Conservation (phyloP, 37 sponge, comb jelly and placozoan species). For the Ianthella basta region DNA sequence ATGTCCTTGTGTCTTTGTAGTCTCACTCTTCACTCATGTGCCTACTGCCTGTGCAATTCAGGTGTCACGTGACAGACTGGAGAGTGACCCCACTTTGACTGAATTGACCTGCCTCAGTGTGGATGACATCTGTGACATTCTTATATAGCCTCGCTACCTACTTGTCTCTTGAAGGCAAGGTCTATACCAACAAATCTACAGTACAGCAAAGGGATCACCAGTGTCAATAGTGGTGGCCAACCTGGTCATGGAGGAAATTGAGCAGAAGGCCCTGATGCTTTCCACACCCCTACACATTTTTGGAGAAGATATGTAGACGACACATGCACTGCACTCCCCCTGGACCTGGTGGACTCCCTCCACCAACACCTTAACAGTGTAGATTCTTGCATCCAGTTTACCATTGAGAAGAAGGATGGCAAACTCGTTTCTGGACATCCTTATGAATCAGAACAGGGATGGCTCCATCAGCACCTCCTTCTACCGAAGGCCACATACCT, state of each 20-base stretch:
- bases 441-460: too few species aligned
- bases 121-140: background rate
- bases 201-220: constrained; percentile 29
- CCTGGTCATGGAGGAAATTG: constrained; percentile 45
- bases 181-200: background rate
- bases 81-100: constrained; percentile 2
- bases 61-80: constrained; percentile 23
- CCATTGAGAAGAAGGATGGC: too few species aligned
- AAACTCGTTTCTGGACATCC: too few species aligned
- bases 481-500: too few species aligned
- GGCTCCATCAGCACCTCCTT: too few species aligned
- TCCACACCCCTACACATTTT: too few species aligned
- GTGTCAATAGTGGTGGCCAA: constrained; percentile 41
- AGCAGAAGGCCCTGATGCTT: background rate
- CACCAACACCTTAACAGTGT: too few species aligned
- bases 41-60: constrained; percentile 22
- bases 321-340: too few species aligned
- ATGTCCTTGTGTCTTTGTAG: constrained; percentile 34
- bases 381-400: too few species aligned
- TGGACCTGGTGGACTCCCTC: too few species aligned
- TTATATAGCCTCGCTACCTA: background rate
- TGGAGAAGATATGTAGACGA: too few species aligned
- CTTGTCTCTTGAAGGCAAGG: background rate
- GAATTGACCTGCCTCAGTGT: background rate
- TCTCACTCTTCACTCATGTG: constrained; percentile 34